These are phyloP conservation scores for Cynopterus sphinx DNA, from an alignment of 2,797 vertebrate species.

Conservation along the genomic window DNA sequence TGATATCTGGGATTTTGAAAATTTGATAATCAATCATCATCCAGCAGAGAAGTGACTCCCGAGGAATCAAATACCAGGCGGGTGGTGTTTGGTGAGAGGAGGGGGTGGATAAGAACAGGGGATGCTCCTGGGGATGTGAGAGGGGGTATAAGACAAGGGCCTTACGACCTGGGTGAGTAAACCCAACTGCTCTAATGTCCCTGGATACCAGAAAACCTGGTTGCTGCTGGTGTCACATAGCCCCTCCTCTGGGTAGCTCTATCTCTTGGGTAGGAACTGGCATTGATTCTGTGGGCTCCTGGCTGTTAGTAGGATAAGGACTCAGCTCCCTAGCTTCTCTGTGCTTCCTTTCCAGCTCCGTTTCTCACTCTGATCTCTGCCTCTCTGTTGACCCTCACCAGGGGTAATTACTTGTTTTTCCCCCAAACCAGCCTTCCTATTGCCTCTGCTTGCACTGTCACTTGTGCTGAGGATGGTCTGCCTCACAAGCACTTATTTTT, in stretches of 20 bases:
- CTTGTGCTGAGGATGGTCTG: not conserved
- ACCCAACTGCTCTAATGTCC: not conserved
- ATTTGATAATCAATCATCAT: not conserved
- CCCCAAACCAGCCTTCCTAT: not conserved
- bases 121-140: not conserved
- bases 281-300: not conserved
- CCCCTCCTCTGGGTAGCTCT: not conserved
- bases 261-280: not conserved
- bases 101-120: not conserved
- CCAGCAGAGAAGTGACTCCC: not conserved
- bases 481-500: not conserved
- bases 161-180: rapidly evolving
- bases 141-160: not conserved
- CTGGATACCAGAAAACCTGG: not conserved
- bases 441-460: not conserved
- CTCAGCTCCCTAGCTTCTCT: not conserved
- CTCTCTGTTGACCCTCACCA: not conserved
- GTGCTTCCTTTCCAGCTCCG: not conserved
- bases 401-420: not conserved
- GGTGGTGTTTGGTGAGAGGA: not conserved
- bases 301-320: not conserved
- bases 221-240: not conserved
- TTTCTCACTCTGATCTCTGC: not conserved
- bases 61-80: not conserved
- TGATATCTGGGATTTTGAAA: not conserved